Base-by-base conservation (phyloP, 2,797 vertebrate genomes). In the Malurus splendens region DNA sequence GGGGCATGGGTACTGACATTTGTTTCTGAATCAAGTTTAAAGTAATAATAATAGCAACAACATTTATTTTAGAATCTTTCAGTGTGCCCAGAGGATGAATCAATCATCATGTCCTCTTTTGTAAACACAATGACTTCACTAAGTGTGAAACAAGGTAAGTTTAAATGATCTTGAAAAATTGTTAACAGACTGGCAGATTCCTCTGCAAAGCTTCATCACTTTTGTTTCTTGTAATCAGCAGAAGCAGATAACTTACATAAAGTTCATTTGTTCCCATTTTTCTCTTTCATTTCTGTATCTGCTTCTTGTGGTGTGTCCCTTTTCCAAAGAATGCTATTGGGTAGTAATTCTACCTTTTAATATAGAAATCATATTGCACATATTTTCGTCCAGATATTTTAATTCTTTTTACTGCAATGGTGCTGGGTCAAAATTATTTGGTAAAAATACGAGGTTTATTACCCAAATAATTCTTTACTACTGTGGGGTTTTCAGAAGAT, bases 81-180 rank as follows among this genome's bases (percentile, higher is more conserved):
- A 9, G 99, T 99, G 68, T 99, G 99, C 96, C 99, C 99, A 61
- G 99, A 99, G 95, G 99, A 99, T 92, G 99, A 99, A 94, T 99
- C 99, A 3, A 99, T 99, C 92, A 99, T 99, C 94, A 99, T 99
- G 99, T 99, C 99, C n/a, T 99, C 99, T 68, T 99, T 99, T 84
- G 99, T 99, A 92, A 99, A 99, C 97, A 99, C 99, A 2, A 99
- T 99, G 99, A 99, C 99, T 73, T 99, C 99, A 38, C 97, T 99
- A 92, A 99, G 98, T 10, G 99, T 99, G 89, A 99, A 99, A 96
- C 99, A 99, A 98, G 99, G 99, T 99, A 94, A 96, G 86, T 57
- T 78, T 18, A 32, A 57, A 32, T 38, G 16, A 42, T 7, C 15
- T 64, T 67, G 59, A 30, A 45, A 39, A 84, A 65, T 7, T 12